Conservation (phyloP, 2,113 vertebrate species). For the Spheniscus mendiculus region DNA sequence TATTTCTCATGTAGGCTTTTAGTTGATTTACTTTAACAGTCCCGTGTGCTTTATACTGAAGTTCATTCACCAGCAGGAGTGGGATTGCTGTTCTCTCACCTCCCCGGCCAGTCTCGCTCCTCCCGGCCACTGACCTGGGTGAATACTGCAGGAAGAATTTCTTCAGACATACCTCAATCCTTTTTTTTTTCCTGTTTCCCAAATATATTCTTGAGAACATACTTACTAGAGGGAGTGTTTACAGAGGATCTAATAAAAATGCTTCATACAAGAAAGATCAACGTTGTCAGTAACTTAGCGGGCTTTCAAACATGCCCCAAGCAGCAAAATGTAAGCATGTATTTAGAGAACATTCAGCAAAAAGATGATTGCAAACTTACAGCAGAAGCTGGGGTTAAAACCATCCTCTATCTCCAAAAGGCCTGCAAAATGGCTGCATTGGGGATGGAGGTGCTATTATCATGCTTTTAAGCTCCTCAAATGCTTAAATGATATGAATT, state of each 20-base stretch:
- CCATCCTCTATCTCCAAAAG: not conserved
- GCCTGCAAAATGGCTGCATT: not conserved
- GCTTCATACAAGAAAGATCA: not conserved
- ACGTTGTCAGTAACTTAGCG: not conserved
- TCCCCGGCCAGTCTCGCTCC: not conserved
- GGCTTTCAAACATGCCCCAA: not conserved
- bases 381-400: not conserved
- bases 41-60: rapidly evolving
- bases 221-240: not conserved
- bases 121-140: not conserved
- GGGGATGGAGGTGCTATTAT: not conserved
- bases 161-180: not conserved
- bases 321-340: not conserved
- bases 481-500: not conserved
- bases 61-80: not conserved
- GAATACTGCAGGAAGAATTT: not conserved
- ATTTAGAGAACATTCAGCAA: not conserved
- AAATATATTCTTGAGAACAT: not conserved
- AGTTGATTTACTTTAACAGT: not conserved
- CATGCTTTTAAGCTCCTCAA: slow-evolving; percentile 2
- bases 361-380: not conserved
- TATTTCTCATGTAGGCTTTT: not conserved
- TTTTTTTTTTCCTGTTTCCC: not conserved
- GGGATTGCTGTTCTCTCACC: not conserved
- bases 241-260: not conserved